Conservation (phyloP, 2,113 vertebrate genomes). For the Sinocyclocheilus anshuiensis region DNA sequence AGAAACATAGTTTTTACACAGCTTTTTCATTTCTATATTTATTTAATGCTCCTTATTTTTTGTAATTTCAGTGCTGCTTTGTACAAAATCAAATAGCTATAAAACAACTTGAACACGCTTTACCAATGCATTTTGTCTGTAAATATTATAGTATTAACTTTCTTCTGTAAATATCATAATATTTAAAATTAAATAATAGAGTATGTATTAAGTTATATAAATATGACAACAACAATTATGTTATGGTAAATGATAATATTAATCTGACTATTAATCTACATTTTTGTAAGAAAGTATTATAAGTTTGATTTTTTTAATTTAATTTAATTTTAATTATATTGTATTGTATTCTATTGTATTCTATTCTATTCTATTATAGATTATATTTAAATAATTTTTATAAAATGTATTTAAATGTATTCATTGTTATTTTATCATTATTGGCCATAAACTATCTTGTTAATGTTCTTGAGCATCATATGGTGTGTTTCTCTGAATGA, state of each 20-base stretch:
- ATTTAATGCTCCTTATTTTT: background rate
- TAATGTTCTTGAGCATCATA: background rate
- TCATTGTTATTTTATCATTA: background rate
- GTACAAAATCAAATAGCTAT: too few species aligned
- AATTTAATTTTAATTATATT: too few species aligned
- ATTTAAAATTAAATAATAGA: too few species aligned
- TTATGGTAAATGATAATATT: background rate
- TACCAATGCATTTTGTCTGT: too few species aligned
- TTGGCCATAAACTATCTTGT: background rate
- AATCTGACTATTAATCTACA: background rate
- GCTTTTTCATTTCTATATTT: background rate
- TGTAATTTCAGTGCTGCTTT: too few species aligned
- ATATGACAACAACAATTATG: background rate
- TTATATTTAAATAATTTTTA: background rate
- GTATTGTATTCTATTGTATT: too few species aligned
- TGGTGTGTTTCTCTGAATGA: background rate
- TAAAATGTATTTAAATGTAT: background rate
- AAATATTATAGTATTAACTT: background rate
- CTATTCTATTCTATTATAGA: background rate
- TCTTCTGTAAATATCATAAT: background rate
- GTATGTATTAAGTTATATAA: too few species aligned
- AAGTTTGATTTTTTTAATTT: background rate
- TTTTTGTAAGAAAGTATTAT: too few species aligned
- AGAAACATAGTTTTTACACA: background rate
- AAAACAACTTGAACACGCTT: too few species aligned